These are phyloP conservation scores for Seriola rivoliana DNA, from an alignment of 2,113 vertebrate genomes.

Conservation along the genomic window DNA sequence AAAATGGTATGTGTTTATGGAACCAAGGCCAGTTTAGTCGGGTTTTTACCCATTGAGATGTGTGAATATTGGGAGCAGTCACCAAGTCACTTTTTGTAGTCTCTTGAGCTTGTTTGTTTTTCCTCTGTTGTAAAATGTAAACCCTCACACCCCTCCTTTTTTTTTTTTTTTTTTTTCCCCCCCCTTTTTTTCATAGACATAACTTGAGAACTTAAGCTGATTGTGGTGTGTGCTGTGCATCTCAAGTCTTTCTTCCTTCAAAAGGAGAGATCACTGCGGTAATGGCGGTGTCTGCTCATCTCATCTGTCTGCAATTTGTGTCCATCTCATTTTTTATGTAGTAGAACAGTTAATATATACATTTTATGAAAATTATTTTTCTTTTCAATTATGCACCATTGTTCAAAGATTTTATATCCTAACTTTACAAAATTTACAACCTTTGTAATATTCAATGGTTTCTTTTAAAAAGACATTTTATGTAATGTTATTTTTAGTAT, in stretches of 20 bases:
- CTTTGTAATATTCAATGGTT: slow-evolving; percentile 87
- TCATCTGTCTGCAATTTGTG: slow-evolving; percentile 81
- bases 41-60: slow-evolving; percentile 53
- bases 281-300: slow-evolving; percentile 76
- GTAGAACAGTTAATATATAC: slow-evolving; percentile 86
- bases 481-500: slow-evolving; percentile 88
- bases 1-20: slow-evolving; percentile 61
- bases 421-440: slow-evolving; percentile 86
- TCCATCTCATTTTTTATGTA: slow-evolving; percentile 82
- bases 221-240: slow-evolving; percentile 78
- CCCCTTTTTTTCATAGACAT: slow-evolving; percentile 54
- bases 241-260: slow-evolving; percentile 73
- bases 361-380: slow-evolving; percentile 85
- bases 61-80: slow-evolving; percentile 78
- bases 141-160: background rate
- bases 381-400: slow-evolving; percentile 86
- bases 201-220: slow-evolving; percentile 76
- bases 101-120: slow-evolving; percentile 53
- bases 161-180: no score
- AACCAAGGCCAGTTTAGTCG: slow-evolving; percentile 78
- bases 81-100: slow-evolving; percentile 83
- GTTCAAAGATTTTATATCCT: slow-evolving; percentile 88
- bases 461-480: slow-evolving; percentile 86
- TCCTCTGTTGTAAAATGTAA: slow-evolving; percentile 74
- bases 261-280: slow-evolving; percentile 75